These are phyloP conservation scores for Chaetodon trifasciatus DNA, from an alignment of 2,797 vertebrate species.

Conservation along the genomic window DNA sequence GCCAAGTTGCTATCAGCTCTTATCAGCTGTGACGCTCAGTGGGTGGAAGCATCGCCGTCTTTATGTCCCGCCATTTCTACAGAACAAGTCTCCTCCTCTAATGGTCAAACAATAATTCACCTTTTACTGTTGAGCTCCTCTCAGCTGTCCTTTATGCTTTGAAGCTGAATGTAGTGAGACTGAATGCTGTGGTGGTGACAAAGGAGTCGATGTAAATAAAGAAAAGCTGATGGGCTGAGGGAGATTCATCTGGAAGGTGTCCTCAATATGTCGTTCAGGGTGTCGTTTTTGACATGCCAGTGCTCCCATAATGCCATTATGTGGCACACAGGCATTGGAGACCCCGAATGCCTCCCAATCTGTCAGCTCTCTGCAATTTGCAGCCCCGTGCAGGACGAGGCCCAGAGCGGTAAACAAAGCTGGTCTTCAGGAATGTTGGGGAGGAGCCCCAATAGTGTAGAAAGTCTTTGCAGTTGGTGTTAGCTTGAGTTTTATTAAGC, in stretches of 20 bases:
- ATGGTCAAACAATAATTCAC: not conserved
- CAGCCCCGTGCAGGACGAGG: slow-evolving; percentile 31
- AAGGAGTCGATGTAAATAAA: not conserved
- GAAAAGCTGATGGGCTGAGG: not conserved
- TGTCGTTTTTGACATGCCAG: not conserved
- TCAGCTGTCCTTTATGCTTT: not conserved
- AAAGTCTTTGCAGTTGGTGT: slow-evolving; percentile 29
- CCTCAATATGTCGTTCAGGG: not conserved
- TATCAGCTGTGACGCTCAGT: slow-evolving; percentile 36
- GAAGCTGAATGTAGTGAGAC: not conserved
- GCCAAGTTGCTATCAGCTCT: slow-evolving; percentile 12
- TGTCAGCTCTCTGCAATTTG: slow-evolving; percentile 66
- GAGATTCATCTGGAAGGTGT: not conserved
- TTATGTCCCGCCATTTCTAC: not conserved
- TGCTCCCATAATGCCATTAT: slow-evolving; percentile 9
- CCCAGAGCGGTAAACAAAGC: slow-evolving; percentile 64
- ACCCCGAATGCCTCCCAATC: slow-evolving; percentile 41
- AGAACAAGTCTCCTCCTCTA: not conserved
- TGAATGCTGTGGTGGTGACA: not conserved
- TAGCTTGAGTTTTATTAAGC: slow-evolving; percentile 13
- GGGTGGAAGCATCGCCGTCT: not conserved
- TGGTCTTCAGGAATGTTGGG: slow-evolving; percentile 65
- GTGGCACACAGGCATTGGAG: slow-evolving; percentile 13
- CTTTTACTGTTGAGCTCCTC: not conserved
- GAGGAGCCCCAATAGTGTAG: slow-evolving; percentile 42